Conservation (phyloP, 2,113 vertebrate species). For the Raja brachyura region DNA sequence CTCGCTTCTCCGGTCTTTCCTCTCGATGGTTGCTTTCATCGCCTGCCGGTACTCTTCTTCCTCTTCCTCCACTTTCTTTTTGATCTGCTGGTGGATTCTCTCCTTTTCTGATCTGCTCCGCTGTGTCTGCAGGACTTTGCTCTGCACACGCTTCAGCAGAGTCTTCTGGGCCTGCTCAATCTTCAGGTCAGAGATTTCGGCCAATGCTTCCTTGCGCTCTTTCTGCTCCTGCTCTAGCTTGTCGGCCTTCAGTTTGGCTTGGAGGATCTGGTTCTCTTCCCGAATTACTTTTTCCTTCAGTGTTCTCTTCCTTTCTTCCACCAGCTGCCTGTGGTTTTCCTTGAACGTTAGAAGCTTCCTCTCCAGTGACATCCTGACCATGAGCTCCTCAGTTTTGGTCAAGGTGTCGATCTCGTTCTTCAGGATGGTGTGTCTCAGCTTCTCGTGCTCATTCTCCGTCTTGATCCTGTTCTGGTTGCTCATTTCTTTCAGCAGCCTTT, state of each 20-base stretch:
- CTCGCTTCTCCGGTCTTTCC: conserved; percentile 56
- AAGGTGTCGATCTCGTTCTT: conserved; percentile 57
- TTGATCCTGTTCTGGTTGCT: conserved; percentile 47
- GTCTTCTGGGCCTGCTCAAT: conserved; percentile 45
- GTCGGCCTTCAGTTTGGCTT: conserved; percentile 45
- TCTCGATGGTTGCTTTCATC: conserved; percentile 48
- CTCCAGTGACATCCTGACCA: conserved; percentile 51
- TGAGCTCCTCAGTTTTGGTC: conserved; percentile 50
- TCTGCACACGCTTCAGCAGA: conserved; percentile 38
- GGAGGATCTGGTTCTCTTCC: conserved; percentile 51
- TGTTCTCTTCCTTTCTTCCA: conserved; percentile 45
- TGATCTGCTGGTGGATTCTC: conserved; percentile 50
- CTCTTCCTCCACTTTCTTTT: conserved; percentile 54
- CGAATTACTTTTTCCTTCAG: conserved; percentile 46
- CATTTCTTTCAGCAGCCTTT: conserved; percentile 43
- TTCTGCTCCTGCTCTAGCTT: conserved; percentile 46
- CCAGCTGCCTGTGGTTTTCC: conserved; percentile 43
- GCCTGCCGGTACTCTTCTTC: conserved; percentile 50
- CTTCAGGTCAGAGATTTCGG: conserved; percentile 50
- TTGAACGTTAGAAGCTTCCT: conserved; percentile 46
- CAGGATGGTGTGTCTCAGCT: conserved; percentile 55
- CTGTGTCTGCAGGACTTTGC: conserved; percentile 41
- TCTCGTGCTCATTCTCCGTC: conserved; percentile 53
- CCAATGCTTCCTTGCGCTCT: conserved; percentile 48
- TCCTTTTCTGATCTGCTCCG: conserved; percentile 49